Base-by-base conservation (phyloP, 2,113 vertebrate species). In the Indri indri region DNA sequence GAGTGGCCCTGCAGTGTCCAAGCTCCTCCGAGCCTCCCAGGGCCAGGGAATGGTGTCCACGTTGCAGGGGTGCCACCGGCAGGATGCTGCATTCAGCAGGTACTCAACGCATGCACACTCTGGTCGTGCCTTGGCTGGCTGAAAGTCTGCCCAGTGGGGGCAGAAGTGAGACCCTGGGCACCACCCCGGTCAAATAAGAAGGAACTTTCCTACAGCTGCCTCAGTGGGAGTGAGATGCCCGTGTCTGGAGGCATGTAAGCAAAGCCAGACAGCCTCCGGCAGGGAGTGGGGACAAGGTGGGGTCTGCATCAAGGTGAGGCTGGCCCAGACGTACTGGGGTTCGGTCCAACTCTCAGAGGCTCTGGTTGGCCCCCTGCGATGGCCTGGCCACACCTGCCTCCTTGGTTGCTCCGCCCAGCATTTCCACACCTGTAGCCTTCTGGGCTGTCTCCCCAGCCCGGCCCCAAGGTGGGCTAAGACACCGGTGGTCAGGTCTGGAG, bases 311-410 rank as follows among this genome's bases (percentile, higher is more conserved):
- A 20, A 6, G 59, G 30, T 1, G 47, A 14, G 27, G 47, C 42
- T 45, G 57, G 40, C 1, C 34, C 40, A 61, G 34, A n/a, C 18
- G 23, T 54, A n/a, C 50, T 1, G 11, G 45, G 20, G 50, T 23
- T 25, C 12, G 47, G 22, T 40, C 32, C 50, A 12, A 42, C 32
- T 23, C 57, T 20, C 37, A 42, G 65, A 20, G 34, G 63, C 40
- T 7, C 23, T 0, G 22, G 5, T 34, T 1, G 11, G 6, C 8
- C 20, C 22, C 2, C 11, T 6, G 1, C 0, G 23, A 47, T n/a
- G 10, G 3, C 50, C 18, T 3, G 4, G 2, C 8, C 30, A 70
- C 5, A 2, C 42, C 14, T 50, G 3, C 30, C 42, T 6, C 34
- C 30, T 22, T 6, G 42, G 30, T 59, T 22, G 7, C 0, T 13